These are phyloP conservation scores for Labeo catla DNA, from an alignment of 2,113 vertebrate species.

Conservation along the genomic window DNA sequence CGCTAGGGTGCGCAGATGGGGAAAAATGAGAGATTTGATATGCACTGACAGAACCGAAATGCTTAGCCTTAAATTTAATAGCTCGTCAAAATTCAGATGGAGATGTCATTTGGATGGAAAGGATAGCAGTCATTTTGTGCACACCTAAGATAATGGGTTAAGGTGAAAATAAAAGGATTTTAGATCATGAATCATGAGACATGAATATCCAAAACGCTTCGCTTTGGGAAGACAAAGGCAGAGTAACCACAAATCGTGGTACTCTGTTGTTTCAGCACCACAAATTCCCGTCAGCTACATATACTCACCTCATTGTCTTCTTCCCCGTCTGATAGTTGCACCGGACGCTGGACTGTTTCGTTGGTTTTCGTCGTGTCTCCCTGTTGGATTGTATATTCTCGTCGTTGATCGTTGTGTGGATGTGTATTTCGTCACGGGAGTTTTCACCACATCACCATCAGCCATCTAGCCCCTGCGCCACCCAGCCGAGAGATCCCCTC, in stretches of 20 bases:
- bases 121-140: constrained; percentile 69
- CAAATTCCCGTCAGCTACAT: no score
- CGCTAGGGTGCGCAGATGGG: constrained; percentile 77
- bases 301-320: no score
- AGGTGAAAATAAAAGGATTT: constrained; percentile 3
- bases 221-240: background rate
- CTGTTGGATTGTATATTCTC: no score
- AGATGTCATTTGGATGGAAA: constrained; percentile 67
- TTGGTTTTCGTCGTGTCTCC: no score
- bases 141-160: constrained; percentile 30
- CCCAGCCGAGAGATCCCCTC: no score
- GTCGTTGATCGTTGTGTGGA: no score
- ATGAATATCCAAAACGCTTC: background rate
- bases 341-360: no score
- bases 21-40: constrained; percentile 78
- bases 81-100: constrained; percentile 76
- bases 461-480: no score
- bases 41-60: constrained; percentile 76
- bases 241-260: background rate
- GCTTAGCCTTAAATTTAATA: constrained; percentile 75
- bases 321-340: no score
- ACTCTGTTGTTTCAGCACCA: no score
- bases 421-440: no score
- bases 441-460: no score
- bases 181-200: background rate